A percentile compares a stretch with the other conserved stretches of the same genome.
Evolutionary conservation across 1,140 invertebrate species (phyloP).

Genomic region (Antheraea mylitta): DNA sequence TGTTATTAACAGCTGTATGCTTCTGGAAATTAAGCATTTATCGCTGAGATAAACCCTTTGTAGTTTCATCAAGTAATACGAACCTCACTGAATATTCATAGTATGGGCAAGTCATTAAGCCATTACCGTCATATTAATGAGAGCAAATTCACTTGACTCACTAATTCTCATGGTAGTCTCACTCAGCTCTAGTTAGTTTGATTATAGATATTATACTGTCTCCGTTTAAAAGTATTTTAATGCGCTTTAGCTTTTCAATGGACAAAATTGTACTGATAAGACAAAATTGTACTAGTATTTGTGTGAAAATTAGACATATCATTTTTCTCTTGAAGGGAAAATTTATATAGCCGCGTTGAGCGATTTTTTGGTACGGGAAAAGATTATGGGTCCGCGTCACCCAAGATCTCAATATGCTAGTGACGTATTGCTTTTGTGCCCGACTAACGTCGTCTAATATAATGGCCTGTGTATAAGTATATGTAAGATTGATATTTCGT

Average conservation of each 20-base stretch:
- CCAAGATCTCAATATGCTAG: too few species aligned
- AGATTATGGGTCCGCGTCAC: too few species aligned
- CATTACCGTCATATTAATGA: conserved; percentile 35
- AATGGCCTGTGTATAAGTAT: too few species aligned
- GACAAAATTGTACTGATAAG: neutral
- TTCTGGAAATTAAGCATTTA: conserved; percentile 33
- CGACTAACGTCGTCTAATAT: too few species aligned
- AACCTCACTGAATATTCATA: conserved; percentile 37
- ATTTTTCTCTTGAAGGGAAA: too few species aligned
- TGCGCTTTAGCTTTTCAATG: neutral
- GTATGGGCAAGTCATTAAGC: conserved; percentile 36
- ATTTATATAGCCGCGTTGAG: too few species aligned
- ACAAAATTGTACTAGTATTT: too few species aligned
- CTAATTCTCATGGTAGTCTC: conserved; percentile 19
- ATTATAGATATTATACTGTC: neutral
- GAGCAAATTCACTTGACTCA: conserved; percentile 34
- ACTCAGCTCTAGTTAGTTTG: neutral
- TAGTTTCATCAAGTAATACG: conserved; percentile 36
- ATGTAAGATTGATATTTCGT: too few species aligned
- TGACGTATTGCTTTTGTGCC: too few species aligned
- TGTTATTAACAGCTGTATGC: conserved; percentile 27
- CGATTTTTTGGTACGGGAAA: too few species aligned
- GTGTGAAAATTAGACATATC: too few species aligned
- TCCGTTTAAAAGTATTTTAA: neutral
- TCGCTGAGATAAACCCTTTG: conserved; percentile 38